Conservation (phyloP, 2,888 invertebrate species). For the Andrena camellia region DNA sequence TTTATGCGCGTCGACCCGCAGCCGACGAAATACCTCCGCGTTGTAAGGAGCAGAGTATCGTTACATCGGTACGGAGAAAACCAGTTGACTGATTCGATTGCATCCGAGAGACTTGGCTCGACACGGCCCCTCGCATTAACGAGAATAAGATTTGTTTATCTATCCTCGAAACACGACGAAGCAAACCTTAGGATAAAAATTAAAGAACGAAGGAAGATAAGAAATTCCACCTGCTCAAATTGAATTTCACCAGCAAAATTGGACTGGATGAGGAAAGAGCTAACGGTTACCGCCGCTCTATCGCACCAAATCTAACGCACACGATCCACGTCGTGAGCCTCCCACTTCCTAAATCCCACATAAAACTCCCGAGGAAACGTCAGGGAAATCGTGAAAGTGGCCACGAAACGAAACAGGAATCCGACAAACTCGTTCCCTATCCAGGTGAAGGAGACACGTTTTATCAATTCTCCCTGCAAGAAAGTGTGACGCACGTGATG, state of each 20-base stretch:
- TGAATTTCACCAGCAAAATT: neutral
- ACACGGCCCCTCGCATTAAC: neutral
- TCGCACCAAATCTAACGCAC: too few relatives aligned
- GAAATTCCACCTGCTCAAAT: neutral
- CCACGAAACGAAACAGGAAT: conserved; percentile 30
- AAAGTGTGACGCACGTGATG: conserved; percentile 25
- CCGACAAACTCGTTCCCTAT: conserved; percentile 26
- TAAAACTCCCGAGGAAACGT: neutral
- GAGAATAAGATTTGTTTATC: neutral
- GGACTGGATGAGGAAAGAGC: neutral
- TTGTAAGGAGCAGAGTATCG: neutral
- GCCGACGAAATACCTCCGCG: neutral
- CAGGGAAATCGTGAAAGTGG: conserved; percentile 40
- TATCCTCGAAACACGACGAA: too few relatives aligned
- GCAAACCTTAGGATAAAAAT: neutral
- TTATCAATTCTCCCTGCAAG: conserved; percentile 29
- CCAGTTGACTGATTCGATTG: neutral
- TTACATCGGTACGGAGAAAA: neutral
- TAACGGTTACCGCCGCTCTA: too few relatives aligned
- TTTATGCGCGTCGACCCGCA: conserved; percentile 17
- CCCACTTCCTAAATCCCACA: neutral
- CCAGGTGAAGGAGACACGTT: conserved; percentile 54
- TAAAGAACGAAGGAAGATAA: neutral
- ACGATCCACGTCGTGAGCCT: too few relatives aligned
- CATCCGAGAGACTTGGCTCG: too few relatives aligned